Base-by-base conservation (phyloP, 2,113 vertebrate genomes). In the Vulpes vulpes region DNA sequence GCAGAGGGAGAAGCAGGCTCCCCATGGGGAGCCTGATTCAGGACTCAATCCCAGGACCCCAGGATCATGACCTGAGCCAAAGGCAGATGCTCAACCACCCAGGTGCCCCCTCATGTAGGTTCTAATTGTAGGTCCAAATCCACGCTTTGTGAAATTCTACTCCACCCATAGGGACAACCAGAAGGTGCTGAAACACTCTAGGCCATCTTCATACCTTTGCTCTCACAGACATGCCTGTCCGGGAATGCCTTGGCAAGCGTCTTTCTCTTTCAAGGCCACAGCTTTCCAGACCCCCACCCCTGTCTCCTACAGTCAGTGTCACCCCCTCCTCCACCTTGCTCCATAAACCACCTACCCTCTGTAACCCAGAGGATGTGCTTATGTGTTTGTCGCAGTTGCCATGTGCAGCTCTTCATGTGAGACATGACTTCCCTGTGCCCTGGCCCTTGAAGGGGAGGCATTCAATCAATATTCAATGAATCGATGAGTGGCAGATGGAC, bases 401-500 rank as follows among this genome's bases (percentile, higher is more conserved):
- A 87, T 71, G 43, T 11, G 4, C 1, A 95, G 73, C 35, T 89
- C 51, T 69, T 83, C 53, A 30, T 55, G 59, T 11, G 32, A 85
- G 91, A 92, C 80, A 8, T 92, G 93, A 62, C 30, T 81, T 81
- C 82, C 22, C 55, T 14, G 51, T 22, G 73, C 15, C 51, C 27
- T 16, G 19, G 69, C 32, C 38, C 53, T 32, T 11, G 57, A 62
- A 10, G 0, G 73, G 81, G 62, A 91, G 49, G 60, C 86, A 17
- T 32, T 35, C 17, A 67, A 76, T 96, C 74, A 12, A 65, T 62
- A 79, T 10, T 79, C 16, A 4, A 1, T 57, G 85, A 82, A 60
- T 74, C 35, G 25, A 60, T 76, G 94, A 86, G 78, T 64, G 78
- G 83, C 19, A 51, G 20, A 67, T 79, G 78, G 85, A 90, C 88